Evolutionary conservation across 2,888 invertebrate species (phyloP).

Genomic region (Omphaloscelis lunosa): DNA sequence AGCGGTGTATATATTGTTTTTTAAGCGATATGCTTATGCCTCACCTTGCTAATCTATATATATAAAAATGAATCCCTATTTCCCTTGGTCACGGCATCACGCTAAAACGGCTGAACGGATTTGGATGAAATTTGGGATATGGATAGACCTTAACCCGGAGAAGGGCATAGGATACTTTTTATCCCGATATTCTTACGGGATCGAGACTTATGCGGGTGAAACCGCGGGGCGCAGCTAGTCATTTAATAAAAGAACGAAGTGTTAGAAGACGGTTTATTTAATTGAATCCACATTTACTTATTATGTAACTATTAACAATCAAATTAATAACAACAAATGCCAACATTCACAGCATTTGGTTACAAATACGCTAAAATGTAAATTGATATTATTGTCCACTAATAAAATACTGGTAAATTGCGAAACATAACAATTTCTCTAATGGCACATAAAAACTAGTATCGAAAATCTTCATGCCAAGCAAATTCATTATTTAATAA

Average conservation of each 20-base stretch:
- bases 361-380: conserved; percentile 53
- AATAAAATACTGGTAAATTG: conserved; percentile 55
- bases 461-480: conserved; percentile 47
- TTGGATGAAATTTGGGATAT: too few species aligned
- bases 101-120: too few species aligned
- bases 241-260: background rate
- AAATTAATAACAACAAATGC: conserved; percentile 69
- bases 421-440: conserved; percentile 46
- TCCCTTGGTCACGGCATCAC: too few species aligned
- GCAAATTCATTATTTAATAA: conserved; percentile 59
- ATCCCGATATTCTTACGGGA: too few species aligned
- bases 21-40: background rate
- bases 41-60: too few species aligned
- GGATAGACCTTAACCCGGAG: too few species aligned
- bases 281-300: conserved; percentile 69
- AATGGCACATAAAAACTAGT: conserved; percentile 60
- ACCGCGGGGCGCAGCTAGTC: too few species aligned
- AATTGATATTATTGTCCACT: conserved; percentile 63
- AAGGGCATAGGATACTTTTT: too few species aligned
- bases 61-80: too few species aligned
- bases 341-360: conserved; percentile 61
- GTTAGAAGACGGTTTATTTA: conserved; percentile 66
- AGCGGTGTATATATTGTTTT: background rate
- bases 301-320: conserved; percentile 63
- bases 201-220: too few species aligned